These are phyloP conservation scores for Alligator mississippiensis DNA, from an alignment of 2,113 vertebrate genomes.

Conservation along the genomic window DNA sequence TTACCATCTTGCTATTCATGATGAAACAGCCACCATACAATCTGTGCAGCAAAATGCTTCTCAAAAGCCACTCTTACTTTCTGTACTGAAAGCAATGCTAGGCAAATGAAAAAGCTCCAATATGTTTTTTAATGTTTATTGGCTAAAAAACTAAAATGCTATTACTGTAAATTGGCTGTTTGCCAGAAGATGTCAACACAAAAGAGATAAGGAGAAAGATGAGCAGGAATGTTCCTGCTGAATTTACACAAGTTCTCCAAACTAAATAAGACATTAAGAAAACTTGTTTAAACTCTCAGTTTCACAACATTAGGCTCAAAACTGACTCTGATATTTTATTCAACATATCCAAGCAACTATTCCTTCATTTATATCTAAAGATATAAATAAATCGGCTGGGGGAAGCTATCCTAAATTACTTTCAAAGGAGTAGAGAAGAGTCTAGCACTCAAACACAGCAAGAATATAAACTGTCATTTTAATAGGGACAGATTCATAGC, in stretches of 20 bases:
- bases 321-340: fast-evolving
- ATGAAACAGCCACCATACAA: not conserved
- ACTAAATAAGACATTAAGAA: not conserved
- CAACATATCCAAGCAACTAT: fast-evolving
- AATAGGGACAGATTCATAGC: not conserved
- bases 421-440: too few species aligned
- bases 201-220: not conserved
- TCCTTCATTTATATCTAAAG: not conserved
- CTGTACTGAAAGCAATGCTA: not conserved
- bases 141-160: not conserved
- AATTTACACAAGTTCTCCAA: not conserved
- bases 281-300: not conserved
- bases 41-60: not conserved
- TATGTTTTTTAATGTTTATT: not conserved
- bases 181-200: not conserved
- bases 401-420: not conserved
- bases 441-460: not conserved
- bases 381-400: not conserved
- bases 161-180: conserved; percentile 6
- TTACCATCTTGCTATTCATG: not conserved
- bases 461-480: not conserved
- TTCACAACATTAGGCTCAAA: fast-evolving
- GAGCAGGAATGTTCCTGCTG: conserved; percentile 2
- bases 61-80: not conserved
- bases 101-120: not conserved